Base-by-base conservation (phyloP, 1,140 invertebrate species). In the Caerostris extrusa region DNA sequence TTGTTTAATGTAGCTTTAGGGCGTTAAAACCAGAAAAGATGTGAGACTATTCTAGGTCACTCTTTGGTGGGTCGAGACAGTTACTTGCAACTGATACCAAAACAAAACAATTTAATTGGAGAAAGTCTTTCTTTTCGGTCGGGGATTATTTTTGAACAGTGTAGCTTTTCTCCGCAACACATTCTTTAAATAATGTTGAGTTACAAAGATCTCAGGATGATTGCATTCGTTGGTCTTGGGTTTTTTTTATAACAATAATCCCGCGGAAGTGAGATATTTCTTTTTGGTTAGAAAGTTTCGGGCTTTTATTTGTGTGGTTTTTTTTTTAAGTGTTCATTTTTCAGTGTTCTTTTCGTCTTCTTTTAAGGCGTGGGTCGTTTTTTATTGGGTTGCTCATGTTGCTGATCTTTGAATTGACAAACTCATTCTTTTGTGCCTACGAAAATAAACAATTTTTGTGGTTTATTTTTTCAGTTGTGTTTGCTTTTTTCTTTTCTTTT, bases 21-120 rank as follows among this genome's bases (percentile, higher is more conserved):
- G 61, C 61, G 61, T 64, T 64, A 64, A 64, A 64, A 64, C 61
- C 61, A 64, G 61, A 64, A 64, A n/a, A 64, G 61, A 64, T 64
- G 61, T 64, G 61, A 64, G 12, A 64, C 61, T 64, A 64, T 64
- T 64, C 61, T 64, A 64, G 61, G 61, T 64, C 61, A 64, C 12
- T 14, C 61, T 64, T 10, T 8, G 61, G 17, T 14, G 61, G 61
- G 61, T 64, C 61, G 61, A 64, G 61, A 14, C 7, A 4, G 17
- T 64, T 64, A 64, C 61, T 14, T 17, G 61, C 7, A 60, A 60
- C 58, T 60, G 58, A 60, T 60, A 12, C 14, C 12, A 64, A 64
- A 64, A 64, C 61, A 64, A 64, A 64, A 64, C 61, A 64, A 64
- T 64, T 17, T 64, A 64, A 64, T 64, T 64, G 61, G 61, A 3